A percentile compares a stretch with the other conserved stretches of the same genome.
Conservation (phyloP, 2,888 invertebrate genomes). For the Cryptus viduatorius region DNA sequence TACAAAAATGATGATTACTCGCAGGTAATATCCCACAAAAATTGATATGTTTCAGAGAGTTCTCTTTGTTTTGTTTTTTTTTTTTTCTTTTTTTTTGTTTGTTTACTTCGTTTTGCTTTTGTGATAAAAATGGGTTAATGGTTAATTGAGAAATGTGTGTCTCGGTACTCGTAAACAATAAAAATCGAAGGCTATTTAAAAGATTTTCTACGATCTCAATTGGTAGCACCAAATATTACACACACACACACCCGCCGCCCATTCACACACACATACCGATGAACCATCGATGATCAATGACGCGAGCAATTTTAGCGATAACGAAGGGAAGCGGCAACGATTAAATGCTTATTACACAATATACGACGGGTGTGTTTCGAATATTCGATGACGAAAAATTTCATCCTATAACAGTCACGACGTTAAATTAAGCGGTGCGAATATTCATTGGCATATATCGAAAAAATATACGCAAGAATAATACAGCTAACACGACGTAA, state of each 20-base stretch:
- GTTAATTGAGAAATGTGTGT: neutral
- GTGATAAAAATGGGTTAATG: slow-evolving; percentile 37
- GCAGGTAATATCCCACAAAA: slow-evolving; percentile 57
- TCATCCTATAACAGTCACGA: slow-evolving; percentile 38
- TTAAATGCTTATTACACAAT: slow-evolving; percentile 30
- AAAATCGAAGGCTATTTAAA: slow-evolving; percentile 20
- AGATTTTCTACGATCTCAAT: slow-evolving; percentile 5
- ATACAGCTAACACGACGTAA: slow-evolving; percentile 12
- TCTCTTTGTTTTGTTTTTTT: slow-evolving; percentile 26
- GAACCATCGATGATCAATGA: slow-evolving; percentile 42
- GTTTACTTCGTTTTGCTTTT: neutral
- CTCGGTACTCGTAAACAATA: slow-evolving; percentile 14
- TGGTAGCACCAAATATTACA: slow-evolving; percentile 49
- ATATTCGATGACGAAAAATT: slow-evolving; percentile 27
- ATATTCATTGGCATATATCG: slow-evolving; percentile 43
- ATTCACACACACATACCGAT: slow-evolving; percentile 14
- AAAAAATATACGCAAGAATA: slow-evolving; percentile 50
- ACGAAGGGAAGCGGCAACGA: slow-evolving; percentile 45
- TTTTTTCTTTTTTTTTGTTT: neutral
- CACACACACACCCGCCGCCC: neutral
- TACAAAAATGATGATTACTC: slow-evolving; percentile 42
- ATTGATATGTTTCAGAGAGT: slow-evolving; percentile 65
- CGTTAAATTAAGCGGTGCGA: slow-evolving; percentile 24
- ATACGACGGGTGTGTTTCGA: neutral
- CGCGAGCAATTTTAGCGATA: slow-evolving; percentile 36